Conservation (phyloP, 2,113 vertebrate species). For the Tupaia chinensis region DNA sequence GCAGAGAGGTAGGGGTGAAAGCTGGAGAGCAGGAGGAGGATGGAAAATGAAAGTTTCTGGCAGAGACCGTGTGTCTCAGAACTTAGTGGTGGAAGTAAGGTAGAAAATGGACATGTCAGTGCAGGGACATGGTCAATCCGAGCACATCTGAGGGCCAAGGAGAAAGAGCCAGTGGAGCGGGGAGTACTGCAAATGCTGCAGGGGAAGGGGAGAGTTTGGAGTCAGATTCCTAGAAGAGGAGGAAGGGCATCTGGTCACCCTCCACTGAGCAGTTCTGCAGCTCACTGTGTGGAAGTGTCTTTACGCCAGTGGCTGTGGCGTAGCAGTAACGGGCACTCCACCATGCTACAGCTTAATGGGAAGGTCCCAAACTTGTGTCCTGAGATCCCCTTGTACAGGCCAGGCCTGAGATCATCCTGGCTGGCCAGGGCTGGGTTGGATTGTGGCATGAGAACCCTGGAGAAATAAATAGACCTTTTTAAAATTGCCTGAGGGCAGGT, state of each 20-base stretch:
- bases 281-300: background rate
- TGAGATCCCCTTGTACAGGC: too few relatives aligned
- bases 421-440: too few relatives aligned
- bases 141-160: background rate
- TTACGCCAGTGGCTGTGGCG: background rate
- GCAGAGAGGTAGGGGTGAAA: background rate
- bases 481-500: too few relatives aligned
- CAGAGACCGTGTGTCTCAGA: background rate
- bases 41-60: background rate
- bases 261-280: background rate
- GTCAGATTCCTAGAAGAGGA: background rate
- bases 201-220: background rate
- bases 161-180: slow-evolving; percentile 5
- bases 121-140: background rate
- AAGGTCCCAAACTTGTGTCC: too few relatives aligned
- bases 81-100: background rate
- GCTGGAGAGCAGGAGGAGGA: background rate
- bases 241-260: background rate
- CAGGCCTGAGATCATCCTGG: too few relatives aligned
- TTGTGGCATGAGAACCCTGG: too few relatives aligned
- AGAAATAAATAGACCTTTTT: too few relatives aligned
- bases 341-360: too few relatives aligned
- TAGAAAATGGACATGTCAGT: background rate
- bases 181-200: background rate
- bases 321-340: too few relatives aligned